Base-by-base conservation (phyloP, 2,888 invertebrate genomes). In the Cabera pusaria region DNA sequence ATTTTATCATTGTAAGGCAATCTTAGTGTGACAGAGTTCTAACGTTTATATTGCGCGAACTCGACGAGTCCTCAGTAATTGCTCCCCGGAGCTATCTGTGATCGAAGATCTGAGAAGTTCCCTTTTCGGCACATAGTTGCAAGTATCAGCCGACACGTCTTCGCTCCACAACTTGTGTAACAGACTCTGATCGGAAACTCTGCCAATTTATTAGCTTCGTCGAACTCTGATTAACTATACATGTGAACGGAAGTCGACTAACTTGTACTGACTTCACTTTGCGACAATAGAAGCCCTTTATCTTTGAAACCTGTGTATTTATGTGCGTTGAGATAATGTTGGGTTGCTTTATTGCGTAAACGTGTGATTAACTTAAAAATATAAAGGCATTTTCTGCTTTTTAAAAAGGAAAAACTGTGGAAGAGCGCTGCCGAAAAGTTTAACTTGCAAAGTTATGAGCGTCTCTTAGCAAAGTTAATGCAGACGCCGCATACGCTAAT, bases 201-300 rank as follows among this genome's bases (percentile, higher is more conserved):
- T 34, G 59, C 59, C 72, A 72, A 79, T 76, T 75, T 75, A 73
- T 73, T 70, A 71, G 56, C 46, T 46, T 44, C 50, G 43, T 52
- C 52, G 56, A 66, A 64, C 55, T 59, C 51, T 53, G 56, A 64
- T 66, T 65, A 64, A 59, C 64, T 70, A 26, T 25, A 50, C 46
- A 44, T 53, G 25, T 61, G 56, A 33, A 48, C 29, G 44, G 39
- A 22, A 32, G 20, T 48, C 23, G 20, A 27, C 39, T 29, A 48
- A 47, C 42, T 50, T 42, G 19, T 22, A 39, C 37, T 19, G 39
- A 38, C 26, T 34, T 26, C 12, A 27, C 36, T 39, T 32, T 18
- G 18, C 18, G 17, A 36, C 26, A 36, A 39, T 32, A 32, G 24
- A 32, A 18, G 10, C 10, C 22, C 31, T 32, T 35, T 23, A 29